Base-by-base conservation (phyloP, 2,113 vertebrate species). In the Callipepla squamata region DNA sequence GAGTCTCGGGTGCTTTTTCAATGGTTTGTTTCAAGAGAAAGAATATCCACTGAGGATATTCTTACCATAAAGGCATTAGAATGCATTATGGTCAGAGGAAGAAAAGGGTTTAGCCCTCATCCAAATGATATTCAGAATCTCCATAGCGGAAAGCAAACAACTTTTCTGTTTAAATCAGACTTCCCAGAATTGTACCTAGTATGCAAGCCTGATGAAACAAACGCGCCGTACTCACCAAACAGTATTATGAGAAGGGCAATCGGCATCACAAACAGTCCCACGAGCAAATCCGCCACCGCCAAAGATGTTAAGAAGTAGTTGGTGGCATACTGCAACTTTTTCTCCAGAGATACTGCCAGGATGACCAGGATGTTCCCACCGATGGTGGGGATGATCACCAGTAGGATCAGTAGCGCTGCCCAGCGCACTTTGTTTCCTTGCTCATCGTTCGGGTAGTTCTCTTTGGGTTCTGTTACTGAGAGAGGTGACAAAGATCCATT, bases 231-330 rank as follows among this genome's bases (percentile, higher is more conserved):
- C 98, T 99, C 97, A 99, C 98, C 98, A 96, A 98, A 99, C 86
- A 99, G 97, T 93, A 99, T 97, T 11, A 98, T 99, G 78, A 99
- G 72, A 32, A 99, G 98, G 67, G 99, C 99, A 66, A 98, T 98
- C 3, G 99, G 99, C 99, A 99, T 99, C 97, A 99, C 99, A 84
- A 99, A 98, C 79, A 99, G 95, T 95, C 99, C 99, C 96, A 99
- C 99, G 14, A 99, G 98, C 94, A 99, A 96, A 92, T 99, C 99
- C 16, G 99, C 99, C 92, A 98, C 98, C 0, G 99, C 99, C 95
- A 99, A 97, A 6, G 99, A 99, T 59, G 98, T 99, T 92, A 99
- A 97, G 94, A 99, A 99, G 97, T 99, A 99, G 97, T 99, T 99
- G 68, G 98, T 99, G 83, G 99, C 99, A 20, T 99, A 99, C 78